Evolutionary conservation across 2,888 invertebrate genomes (phyloP).

Genomic region (Nemurella pictetii): DNA sequence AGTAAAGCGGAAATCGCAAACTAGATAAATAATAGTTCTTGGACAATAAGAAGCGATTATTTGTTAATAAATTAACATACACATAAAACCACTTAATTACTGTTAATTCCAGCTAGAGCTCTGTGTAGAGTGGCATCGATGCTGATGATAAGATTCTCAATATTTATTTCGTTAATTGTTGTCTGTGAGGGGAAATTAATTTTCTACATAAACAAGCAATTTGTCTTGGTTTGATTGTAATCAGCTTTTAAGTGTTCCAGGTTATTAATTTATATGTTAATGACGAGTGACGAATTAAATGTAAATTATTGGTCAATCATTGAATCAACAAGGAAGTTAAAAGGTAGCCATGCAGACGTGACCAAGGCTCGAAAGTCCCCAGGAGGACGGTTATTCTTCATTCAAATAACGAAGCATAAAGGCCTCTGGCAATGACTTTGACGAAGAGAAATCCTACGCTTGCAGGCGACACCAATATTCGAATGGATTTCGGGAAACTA

Average conservation of each 20-base stretch:
- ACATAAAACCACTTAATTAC: slow-evolving; percentile 5
- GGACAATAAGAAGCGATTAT: slow-evolving; percentile 15
- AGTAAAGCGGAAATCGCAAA: slow-evolving; percentile 3
- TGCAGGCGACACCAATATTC: background rate
- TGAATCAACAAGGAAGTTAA: background rate
- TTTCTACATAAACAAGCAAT: slow-evolving; percentile 5
- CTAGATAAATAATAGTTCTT: background rate
- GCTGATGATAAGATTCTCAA: slow-evolving; percentile 3
- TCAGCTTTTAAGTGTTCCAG: background rate
- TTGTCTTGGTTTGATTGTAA: slow-evolving; percentile 21
- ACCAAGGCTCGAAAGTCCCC: background rate
- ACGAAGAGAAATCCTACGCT: background rate
- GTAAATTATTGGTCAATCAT: background rate
- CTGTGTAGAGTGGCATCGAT: background rate
- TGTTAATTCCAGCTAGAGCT: background rate
- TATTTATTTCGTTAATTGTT: background rate
- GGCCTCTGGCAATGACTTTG: background rate
- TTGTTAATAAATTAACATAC: slow-evolving; percentile 6
- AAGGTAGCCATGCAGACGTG: background rate
- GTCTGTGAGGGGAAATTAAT: background rate
- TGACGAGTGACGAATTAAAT: slow-evolving; percentile 11
- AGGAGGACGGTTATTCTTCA: background rate
- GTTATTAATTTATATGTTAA: slow-evolving; percentile 27
- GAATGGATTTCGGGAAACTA: background rate
- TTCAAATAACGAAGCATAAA: background rate